Percentiles rank a stretch among this genome's conserved stretches.
Evolutionary conservation across 2,888 invertebrate species (phyloP).

Genomic region (Macrophya alboannulata): DNA sequence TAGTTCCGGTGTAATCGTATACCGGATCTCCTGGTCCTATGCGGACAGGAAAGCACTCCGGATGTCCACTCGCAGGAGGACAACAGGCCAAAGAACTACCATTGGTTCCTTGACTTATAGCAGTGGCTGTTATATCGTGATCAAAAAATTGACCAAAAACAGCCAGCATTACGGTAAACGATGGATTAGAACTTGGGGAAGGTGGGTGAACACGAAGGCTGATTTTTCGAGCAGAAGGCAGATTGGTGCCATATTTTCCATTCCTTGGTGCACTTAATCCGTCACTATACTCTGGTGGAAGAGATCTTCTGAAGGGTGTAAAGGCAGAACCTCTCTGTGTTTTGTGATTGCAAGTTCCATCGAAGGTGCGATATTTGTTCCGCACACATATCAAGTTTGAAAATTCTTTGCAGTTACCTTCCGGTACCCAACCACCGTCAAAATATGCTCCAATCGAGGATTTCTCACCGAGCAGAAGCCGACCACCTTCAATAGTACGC

Average conservation of each 20-base stretch:
- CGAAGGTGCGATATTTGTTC: constrained; percentile 84
- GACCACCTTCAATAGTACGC: constrained; percentile 80
- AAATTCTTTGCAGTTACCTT: constrained; percentile 69
- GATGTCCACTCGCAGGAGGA: constrained; percentile 81
- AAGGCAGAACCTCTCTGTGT: constrained; percentile 87
- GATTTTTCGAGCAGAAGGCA: constrained; percentile 90
- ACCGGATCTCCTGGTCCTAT: constrained; percentile 87
- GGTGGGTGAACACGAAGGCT: constrained; percentile 89
- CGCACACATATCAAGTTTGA: constrained; percentile 64
- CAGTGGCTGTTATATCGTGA: constrained; percentile 93
- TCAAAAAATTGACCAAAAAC: constrained; percentile 95
- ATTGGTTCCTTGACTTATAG: constrained; percentile 87
- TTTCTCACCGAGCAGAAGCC: constrained; percentile 72
- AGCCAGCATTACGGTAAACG: constrained; percentile 92
- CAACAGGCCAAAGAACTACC: constrained; percentile 90
- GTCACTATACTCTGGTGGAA: constrained; percentile 90
- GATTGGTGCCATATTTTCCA: constrained; percentile 80
- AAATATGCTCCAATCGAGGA: constrained; percentile 72
- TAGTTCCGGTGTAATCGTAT: constrained; percentile 85
- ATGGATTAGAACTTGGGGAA: constrained; percentile 87
- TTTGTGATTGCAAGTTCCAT: constrained; percentile 90
- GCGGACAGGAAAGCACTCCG: constrained; percentile 91
- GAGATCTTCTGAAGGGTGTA: constrained; percentile 88
- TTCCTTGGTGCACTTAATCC: constrained; percentile 85
- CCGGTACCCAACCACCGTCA: constrained; percentile 72